These are phyloP conservation scores for Philereme vetulata DNA, from an alignment of 2,888 invertebrate genomes.

Conservation along the genomic window DNA sequence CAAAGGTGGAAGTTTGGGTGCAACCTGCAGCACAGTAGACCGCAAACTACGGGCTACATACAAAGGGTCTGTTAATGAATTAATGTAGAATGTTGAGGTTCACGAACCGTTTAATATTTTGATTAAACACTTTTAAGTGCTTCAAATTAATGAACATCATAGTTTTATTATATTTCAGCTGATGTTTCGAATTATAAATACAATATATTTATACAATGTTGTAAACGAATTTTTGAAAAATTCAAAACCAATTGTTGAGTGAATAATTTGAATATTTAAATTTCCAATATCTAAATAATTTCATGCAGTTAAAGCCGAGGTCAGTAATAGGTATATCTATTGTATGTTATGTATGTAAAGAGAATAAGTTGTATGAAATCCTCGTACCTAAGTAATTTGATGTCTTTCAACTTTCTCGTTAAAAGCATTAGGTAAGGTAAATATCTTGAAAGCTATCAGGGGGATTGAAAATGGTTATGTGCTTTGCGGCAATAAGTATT, in stretches of 20 bases:
- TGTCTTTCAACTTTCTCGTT: conserved; percentile 10
- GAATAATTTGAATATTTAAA: conserved; percentile 1
- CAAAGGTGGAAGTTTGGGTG: conserved; percentile 62
- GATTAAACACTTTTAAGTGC: conserved; percentile 9
- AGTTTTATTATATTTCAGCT: conserved; percentile 10
- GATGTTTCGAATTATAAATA: neutral
- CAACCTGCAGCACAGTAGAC: conserved; percentile 54
- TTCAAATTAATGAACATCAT: conserved; percentile 8
- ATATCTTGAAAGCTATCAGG: conserved; percentile 13
- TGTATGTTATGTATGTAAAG: neutral
- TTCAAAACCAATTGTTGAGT: neutral
- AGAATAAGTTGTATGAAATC: neutral
- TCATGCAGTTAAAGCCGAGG: neutral
- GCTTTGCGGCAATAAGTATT: conserved; percentile 16
- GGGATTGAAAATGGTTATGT: conserved; percentile 11
- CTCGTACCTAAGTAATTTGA: conserved; percentile 1
- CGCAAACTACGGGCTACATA: conserved; percentile 52
- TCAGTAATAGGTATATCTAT: neutral
- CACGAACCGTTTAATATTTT: conserved; percentile 27
- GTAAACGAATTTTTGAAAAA: neutral
- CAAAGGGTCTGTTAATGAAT: conserved; percentile 55
- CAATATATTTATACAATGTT: neutral
- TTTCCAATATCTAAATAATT: neutral
- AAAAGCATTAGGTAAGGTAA: conserved; percentile 13
- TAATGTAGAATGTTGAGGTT: conserved; percentile 43